These are phyloP conservation scores for Cantharis lateralis DNA, from an alignment of 2,888 invertebrate species.

Conservation along the genomic window DNA sequence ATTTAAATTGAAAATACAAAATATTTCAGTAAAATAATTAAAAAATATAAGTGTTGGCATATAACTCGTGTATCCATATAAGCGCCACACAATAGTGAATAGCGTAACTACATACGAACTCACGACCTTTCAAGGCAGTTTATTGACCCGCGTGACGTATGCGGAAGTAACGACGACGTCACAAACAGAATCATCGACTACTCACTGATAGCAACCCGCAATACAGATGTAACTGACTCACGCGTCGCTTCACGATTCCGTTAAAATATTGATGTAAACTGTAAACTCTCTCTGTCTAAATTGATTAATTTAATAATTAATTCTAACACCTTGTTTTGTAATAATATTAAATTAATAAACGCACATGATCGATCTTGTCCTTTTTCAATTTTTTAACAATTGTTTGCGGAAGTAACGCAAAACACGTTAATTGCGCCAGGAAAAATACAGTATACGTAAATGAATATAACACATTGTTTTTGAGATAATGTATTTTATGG, in stretches of 20 bases:
- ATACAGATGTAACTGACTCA: conserved; percentile 13
- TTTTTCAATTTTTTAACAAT: neutral
- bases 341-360: neutral
- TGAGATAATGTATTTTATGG: neutral
- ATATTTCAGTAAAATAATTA: neutral
- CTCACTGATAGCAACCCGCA: conserved; percentile 21
- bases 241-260: neutral
- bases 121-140: conserved; percentile 58
- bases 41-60: neutral
- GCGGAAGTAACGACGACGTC: conserved; percentile 53
- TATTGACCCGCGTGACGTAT: conserved; percentile 57
- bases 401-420: neutral
- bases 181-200: conserved; percentile 48
- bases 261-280: conserved; percentile 1
- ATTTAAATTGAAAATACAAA: neutral
- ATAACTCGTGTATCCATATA: conserved; percentile 17
- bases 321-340: neutral
- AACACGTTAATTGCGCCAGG: neutral
- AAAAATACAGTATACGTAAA: neutral
- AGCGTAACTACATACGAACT: conserved; percentile 42
- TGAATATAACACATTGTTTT: neutral
- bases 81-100: conserved; percentile 46
- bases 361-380: neutral
- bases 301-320: neutral
- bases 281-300: neutral